Evolutionary conservation across 2,797 vertebrate genomes (phyloP), one percentile per base, ranked within the genome.

Genomic region (Hydrophis major): DNA sequence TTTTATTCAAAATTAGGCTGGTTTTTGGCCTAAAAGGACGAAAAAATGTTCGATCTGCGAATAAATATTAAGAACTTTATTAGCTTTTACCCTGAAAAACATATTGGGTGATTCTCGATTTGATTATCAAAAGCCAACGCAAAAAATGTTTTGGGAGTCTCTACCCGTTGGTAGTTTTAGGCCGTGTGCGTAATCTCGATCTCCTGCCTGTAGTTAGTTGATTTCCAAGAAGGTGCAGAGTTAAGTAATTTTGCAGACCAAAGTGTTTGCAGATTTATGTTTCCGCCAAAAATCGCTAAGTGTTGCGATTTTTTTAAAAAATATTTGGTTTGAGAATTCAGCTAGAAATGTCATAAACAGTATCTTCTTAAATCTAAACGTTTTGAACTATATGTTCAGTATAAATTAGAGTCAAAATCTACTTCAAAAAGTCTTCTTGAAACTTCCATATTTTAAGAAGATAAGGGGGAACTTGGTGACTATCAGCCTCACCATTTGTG

Each of bases 121-220:
- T 16, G 56, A 91, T 4, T 93, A 61, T 61, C 78, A 63, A 91
- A 13, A 74, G 32, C n/a, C 87, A 94, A 90, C 87, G 94, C 91
- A 93, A 94, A 95, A 94, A 92, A 47, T 8, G 56, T 89, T 16
- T 0, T 74, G 6, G 55, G 0, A 87, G 55, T 94, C 91, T 93
- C 87, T 93, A 93, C 53, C 91, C 89, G 1, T 12, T 47, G 86
- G 56, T 16, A 59, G 56, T 94, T 91, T 57, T 25, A 88, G 88
- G 78, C 91, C 42, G 69, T 90, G 22, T 53, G 14, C 14, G 20
- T n/a, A 20, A 56, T 66, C 7, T 50, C 16, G 22, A 6, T 47
- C 37, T 14, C 57, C 32, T 59, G 4, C 59, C 66, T 47, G 18
- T 47, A 16, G 16, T 27, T 47, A 16, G 6, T 13, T 56, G 32